These are phyloP conservation scores for Centropus unirufus DNA, from an alignment of 2,113 vertebrate species.

Conservation along the genomic window DNA sequence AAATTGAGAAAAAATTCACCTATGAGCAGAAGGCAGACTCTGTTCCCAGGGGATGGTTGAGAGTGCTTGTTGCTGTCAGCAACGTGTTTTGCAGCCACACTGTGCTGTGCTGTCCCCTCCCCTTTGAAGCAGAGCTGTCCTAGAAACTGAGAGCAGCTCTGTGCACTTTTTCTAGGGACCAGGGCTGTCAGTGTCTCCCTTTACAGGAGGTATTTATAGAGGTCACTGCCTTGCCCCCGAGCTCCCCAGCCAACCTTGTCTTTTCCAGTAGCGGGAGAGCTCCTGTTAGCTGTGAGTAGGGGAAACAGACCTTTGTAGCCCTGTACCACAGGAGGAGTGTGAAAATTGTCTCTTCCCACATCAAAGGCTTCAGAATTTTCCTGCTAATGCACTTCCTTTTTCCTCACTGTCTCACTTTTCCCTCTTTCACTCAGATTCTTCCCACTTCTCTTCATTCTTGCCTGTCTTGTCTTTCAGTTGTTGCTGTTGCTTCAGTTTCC, in stretches of 20 bases:
- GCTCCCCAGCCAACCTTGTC: neutral
- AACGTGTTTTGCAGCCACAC: neutral
- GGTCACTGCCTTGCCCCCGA: neutral
- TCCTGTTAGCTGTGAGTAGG: neutral
- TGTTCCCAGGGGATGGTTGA: neutral
- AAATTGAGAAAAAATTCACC: neutral
- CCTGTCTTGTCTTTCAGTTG: neutral
- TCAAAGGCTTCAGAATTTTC: neutral
- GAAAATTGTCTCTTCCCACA: slow-evolving; percentile 2
- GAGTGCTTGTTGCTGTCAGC: neutral
- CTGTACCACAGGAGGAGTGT: neutral
- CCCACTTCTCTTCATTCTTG: neutral
- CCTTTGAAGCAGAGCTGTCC: neutral
- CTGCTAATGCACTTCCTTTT: neutral
- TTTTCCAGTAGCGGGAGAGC: neutral
- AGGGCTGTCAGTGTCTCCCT: slow-evolving; percentile 4
- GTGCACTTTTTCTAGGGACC: neutral
- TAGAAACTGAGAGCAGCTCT: neutral
- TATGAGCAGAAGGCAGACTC: neutral
- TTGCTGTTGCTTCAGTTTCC: neutral
- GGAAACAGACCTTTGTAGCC: neutral
- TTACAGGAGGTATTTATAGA: slow-evolving; percentile 37
- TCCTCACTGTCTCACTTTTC: neutral
- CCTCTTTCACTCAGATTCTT: neutral
- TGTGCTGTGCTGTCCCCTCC: neutral